phyloP scores from a whole-genome alignment of 2,113 vertebrate species.

The Myanophis thanlyinensis region DNA sequence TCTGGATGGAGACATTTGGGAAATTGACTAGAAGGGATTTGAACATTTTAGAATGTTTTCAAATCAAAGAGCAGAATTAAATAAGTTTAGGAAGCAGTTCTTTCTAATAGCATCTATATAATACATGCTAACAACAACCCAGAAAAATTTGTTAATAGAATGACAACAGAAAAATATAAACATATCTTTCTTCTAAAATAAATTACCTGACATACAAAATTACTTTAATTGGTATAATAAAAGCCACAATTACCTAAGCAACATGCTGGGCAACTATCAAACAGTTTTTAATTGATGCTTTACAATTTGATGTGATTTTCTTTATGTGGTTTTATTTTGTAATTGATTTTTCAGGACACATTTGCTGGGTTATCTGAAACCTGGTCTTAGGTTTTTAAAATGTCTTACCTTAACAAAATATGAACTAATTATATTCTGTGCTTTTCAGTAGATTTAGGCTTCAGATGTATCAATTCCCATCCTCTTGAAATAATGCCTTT shows the following conservation, averaged over 20 bases:
- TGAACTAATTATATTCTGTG: not conserved
- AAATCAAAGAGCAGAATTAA: rapidly evolving
- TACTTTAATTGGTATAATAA: not conserved
- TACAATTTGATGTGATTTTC: not conserved
- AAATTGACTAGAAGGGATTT: not conserved
- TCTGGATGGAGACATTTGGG: not conserved
- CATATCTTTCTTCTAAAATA: not conserved
- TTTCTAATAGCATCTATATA: not conserved
- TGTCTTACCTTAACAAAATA: not conserved
- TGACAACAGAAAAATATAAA: conserved; percentile 13
- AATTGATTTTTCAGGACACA: not conserved
- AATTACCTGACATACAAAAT: not conserved
- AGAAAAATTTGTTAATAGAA: not conserved
- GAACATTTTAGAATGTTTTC: not conserved
- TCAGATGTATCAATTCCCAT: not conserved
- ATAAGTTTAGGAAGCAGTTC: not conserved
- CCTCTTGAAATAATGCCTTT: not conserved
- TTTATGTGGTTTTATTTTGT: not conserved
- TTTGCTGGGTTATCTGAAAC: not conserved
- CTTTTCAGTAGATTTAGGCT: not conserved
- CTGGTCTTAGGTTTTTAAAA: not conserved
- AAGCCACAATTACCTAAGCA: not conserved
- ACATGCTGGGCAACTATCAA: not conserved
- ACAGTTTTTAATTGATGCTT: not conserved
- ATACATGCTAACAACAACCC: not conserved